Percentiles rank a stretch among this genome's conserved stretches.
These are phyloP conservation scores for Leiothrix lutea DNA, from an alignment of 2,113 vertebrate genomes.

Conservation along the genomic window DNA sequence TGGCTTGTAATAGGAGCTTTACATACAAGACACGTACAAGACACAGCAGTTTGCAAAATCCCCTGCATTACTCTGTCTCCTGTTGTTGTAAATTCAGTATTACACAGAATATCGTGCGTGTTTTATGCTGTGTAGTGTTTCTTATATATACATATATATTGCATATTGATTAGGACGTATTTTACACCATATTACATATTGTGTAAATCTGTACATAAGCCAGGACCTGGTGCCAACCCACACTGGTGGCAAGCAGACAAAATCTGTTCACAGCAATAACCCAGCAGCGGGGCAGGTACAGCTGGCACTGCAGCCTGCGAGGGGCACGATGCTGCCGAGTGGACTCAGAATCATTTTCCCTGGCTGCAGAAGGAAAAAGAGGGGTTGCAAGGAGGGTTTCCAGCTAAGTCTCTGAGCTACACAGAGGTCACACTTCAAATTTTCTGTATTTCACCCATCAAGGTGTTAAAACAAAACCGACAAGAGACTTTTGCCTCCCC, in stretches of 20 bases:
- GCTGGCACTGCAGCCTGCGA: not conserved
- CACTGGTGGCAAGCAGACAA: not conserved
- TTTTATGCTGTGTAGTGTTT: not conserved
- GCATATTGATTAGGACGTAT: not conserved
- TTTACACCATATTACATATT: not conserved
- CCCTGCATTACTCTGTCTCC: not conserved
- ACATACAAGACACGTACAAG: not conserved
- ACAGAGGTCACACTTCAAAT: not conserved
- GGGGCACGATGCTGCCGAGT: not conserved
- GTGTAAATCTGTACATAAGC: not conserved
- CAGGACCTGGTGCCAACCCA: not conserved
- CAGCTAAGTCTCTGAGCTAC: not conserved
- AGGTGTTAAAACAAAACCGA: not conserved
- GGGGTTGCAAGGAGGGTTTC: rapidly evolving
- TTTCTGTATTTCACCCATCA: not conserved
- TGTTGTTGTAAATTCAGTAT: not conserved
- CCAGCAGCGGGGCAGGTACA: not conserved
- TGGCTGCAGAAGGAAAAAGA: not conserved
- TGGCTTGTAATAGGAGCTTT: not conserved
- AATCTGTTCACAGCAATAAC: not conserved
- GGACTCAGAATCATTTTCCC: not conserved
- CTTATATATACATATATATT: not conserved
- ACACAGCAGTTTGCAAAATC: not conserved
- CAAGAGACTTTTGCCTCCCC: not conserved
- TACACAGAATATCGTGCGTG: rapidly evolving